Evolutionary conservation across 2,113 vertebrate species (phyloP), one percentile per base, ranked within the genome.

Genomic region (Chelonoidis abingdonii): DNA sequence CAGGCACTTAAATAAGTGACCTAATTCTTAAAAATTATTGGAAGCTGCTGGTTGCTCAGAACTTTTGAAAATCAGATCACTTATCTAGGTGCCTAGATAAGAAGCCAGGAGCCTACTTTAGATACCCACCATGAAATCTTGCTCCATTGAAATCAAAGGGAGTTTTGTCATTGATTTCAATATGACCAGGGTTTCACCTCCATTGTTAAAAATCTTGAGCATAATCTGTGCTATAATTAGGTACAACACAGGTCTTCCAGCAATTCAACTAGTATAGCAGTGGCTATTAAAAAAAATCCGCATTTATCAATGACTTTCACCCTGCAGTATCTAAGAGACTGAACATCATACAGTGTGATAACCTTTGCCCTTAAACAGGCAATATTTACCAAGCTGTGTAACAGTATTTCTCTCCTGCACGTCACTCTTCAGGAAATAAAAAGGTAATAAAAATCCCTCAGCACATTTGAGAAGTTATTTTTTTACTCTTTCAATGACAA

Each of bases 61-160:
- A 50, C 19, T 78, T 84, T 75, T 13, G 3, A 12, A 89, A 89
- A 24, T 50, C 25, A 22, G 1, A 2, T 5, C 13, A 1, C 3
- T 57, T 1, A 1, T 25, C 62, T 16, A 9, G 21, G 14, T 86
- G 52, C 53, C 75, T 10, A 1, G 2, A 10, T 31, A 80, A 10
- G 31, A 54, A 50, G 49, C 1, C 2, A 17, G 49, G 29, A 83
- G 35, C 21, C 47, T 83, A 6, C 49, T 49, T 49, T 2, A n/a
- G 41, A 87, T 50, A 2, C 16, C 38, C 19, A 0, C 25, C 6
- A 1, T 24, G 35, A 0, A 21, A 9, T 9, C 65, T 52, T 75
- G 31, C 49, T 2, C 1, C 35, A n/a, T 59, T 38, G 79, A 27
- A 27, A 56, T 44, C 54, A 31, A 0, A 8, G 52, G 49, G 57